Conservation (phyloP, 2,797 vertebrate species). For the Nyctalus aviator region DNA sequence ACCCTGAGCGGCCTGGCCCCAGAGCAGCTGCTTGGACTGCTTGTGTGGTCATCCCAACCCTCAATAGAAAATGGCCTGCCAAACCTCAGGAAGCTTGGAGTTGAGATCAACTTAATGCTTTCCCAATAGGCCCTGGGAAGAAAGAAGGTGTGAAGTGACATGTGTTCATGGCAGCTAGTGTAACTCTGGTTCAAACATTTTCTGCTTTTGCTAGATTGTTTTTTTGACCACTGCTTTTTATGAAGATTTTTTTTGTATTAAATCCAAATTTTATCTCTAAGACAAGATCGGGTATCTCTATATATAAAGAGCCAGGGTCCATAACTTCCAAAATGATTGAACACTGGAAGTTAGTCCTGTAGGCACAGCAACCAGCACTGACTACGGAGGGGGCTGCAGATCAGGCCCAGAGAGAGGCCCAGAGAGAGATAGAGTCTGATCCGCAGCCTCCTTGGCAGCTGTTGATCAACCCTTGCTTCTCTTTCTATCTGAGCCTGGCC, state of each 20-base stretch:
- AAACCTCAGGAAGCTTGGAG: slow-evolving; percentile 8
- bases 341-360: too few species aligned
- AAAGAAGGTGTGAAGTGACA: neutral
- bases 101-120: neutral
- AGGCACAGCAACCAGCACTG: too few species aligned
- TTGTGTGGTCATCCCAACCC: slow-evolving; percentile 7
- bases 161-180: neutral
- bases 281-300: neutral
- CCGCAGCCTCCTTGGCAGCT: too few species aligned
- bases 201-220: neutral
- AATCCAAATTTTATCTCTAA: slow-evolving; percentile 15
- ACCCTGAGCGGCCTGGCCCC: neutral
- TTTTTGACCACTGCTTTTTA: slow-evolving; percentile 20
- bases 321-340: too few species aligned
- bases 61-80: neutral
- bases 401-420: too few species aligned
- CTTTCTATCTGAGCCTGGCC: too few species aligned
- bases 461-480: too few species aligned
- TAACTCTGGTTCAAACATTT: neutral
- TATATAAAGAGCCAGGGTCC: too few species aligned
- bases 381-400: too few species aligned
- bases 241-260: neutral
- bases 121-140: neutral
- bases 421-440: too few species aligned
- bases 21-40: slow-evolving; percentile 20